Conservation (phyloP, 2,888 invertebrate genomes). For the Troilus luridus region DNA sequence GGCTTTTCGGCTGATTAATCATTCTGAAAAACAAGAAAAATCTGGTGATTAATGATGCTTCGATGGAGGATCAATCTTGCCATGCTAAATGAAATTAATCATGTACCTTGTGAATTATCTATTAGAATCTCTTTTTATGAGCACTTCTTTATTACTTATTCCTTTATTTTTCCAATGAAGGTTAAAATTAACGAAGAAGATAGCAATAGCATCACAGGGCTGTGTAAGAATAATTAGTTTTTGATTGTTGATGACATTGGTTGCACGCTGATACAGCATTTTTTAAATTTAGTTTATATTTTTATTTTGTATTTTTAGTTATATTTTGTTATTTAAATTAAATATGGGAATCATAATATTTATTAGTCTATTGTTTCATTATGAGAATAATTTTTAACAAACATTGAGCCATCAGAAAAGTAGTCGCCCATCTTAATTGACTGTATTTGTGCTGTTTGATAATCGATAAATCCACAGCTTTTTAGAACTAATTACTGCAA, state of each 20-base stretch:
- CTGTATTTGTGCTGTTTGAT: background rate
- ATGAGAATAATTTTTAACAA: background rate
- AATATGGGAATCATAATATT: background rate
- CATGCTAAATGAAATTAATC: background rate
- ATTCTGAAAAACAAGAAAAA: slow-evolving; percentile 9
- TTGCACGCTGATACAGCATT: background rate
- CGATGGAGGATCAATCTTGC: background rate
- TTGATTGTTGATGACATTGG: slow-evolving; percentile 1
- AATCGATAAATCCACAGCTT: background rate
- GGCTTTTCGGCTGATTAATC: slow-evolving; percentile 4
- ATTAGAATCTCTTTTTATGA: background rate
- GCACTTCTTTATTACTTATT: background rate
- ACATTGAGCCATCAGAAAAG: background rate
- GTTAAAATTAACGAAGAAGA: background rate
- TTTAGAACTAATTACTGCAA: background rate
- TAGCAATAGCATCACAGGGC: background rate
- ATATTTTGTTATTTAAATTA: background rate
- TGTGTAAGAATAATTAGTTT: background rate
- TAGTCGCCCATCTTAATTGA: background rate
- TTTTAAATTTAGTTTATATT: background rate
- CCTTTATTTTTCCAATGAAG: background rate
- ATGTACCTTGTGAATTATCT: background rate
- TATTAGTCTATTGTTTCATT: background rate
- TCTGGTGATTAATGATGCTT: background rate
- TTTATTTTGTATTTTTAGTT: background rate